phyloP scores from a whole-genome alignment of 2,797 vertebrate genomes.

The Neosilurus hyrtlii region DNA sequence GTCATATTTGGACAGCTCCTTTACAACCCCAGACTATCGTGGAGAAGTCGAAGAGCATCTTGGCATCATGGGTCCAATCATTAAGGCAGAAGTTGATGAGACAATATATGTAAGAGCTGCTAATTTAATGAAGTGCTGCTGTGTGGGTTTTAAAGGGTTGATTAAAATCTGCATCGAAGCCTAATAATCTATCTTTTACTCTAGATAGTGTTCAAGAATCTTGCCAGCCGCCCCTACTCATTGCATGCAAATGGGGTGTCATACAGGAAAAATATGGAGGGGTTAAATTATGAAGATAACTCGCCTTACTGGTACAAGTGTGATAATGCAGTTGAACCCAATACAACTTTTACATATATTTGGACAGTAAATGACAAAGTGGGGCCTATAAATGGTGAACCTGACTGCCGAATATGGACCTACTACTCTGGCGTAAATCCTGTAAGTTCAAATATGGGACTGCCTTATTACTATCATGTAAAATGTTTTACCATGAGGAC shows the following conservation, averaged over 20 bases:
- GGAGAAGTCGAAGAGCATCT: constrained; percentile 88
- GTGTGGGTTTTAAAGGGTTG: background rate
- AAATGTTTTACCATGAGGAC: constrained; percentile 1
- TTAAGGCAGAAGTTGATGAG: constrained; percentile 89
- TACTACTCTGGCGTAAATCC: constrained; percentile 91
- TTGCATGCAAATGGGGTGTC: constrained; percentile 89
- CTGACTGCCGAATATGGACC: constrained; percentile 84
- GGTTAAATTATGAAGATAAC: constrained; percentile 85
- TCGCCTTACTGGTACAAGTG: constrained; percentile 82
- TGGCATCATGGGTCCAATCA: constrained; percentile 90
- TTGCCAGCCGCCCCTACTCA: constrained; percentile 84
- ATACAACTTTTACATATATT: constrained; percentile 81
- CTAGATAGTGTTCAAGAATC: constrained; percentile 90
- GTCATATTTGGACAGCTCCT: constrained; percentile 82
- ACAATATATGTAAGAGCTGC: constrained; percentile 63
- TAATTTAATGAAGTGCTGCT: background rate
- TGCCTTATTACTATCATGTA: background rate
- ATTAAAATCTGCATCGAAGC: background rate
- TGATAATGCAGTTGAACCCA: constrained; percentile 82
- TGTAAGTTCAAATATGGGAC: constrained; percentile 70
- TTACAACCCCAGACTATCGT: constrained; percentile 72
- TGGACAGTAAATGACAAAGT: constrained; percentile 79
- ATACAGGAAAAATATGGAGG: constrained; percentile 92
- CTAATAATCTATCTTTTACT: constrained; percentile 20
- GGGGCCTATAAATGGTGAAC: constrained; percentile 74